Percentiles rank a stretch among this genome's conserved stretches.
Evolutionary conservation across 2,888 invertebrate species (phyloP).

Genomic region (Adela reaumurella): DNA sequence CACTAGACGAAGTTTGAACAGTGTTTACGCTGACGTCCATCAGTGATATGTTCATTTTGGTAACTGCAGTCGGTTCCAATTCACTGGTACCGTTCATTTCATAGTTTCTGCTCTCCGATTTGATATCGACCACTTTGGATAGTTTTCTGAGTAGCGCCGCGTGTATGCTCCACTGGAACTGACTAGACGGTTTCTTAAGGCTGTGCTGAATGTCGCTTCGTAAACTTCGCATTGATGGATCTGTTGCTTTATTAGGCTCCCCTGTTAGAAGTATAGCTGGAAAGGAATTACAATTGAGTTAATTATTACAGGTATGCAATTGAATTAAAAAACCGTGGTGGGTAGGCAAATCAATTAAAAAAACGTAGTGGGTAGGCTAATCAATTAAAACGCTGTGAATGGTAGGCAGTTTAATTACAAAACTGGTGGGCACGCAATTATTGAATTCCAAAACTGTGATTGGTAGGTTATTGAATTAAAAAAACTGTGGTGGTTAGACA

Average conservation of each 20-base stretch:
- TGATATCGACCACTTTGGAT: constrained; percentile 44
- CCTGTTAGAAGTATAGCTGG: constrained; percentile 42
- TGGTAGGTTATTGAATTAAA: too few relatives aligned
- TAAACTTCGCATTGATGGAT: constrained; percentile 43
- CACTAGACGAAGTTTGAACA: constrained; percentile 31
- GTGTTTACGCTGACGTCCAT: constrained; percentile 40
- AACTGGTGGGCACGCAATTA: too few relatives aligned
- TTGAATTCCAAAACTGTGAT: too few relatives aligned
- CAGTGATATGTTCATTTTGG: constrained; percentile 24
- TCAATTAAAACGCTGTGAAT: too few relatives aligned
- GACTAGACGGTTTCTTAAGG: constrained; percentile 22
- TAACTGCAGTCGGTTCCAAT: constrained; percentile 21
- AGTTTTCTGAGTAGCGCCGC: constrained; percentile 40
- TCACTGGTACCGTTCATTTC: constrained; percentile 42
- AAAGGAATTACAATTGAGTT: constrained; percentile 13
- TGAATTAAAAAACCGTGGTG: too few relatives aligned
- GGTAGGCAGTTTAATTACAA: too few relatives aligned
- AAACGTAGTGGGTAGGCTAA: too few relatives aligned
- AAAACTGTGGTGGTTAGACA: too few relatives aligned
- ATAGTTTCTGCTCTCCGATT: constrained; percentile 29
- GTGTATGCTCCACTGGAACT: constrained; percentile 41
- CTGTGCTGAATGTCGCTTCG: constrained; percentile 37
- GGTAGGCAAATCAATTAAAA: too few relatives aligned
- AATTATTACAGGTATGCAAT: not conserved
- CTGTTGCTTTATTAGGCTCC: constrained; percentile 43